Base-by-base conservation (phyloP, 2,888 invertebrate species). In the Drosophila paramelanica region DNA sequence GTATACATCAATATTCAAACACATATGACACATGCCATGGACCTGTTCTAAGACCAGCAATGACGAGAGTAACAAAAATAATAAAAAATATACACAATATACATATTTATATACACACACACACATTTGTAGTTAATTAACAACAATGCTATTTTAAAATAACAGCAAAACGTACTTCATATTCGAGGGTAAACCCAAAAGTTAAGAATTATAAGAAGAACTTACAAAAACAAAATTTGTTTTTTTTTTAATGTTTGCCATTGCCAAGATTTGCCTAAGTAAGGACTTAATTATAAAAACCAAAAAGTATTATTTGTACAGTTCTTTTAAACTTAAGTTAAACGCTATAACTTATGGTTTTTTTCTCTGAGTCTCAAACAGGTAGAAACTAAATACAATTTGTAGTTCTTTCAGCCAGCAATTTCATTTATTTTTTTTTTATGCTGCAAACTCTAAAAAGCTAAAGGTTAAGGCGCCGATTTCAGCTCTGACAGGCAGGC, bases 91-190 rank as follows among this genome's bases (percentile, higher is more conserved):
- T 10, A 67, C 11, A 41, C 14, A 50, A 45, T 11, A 33, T 13
- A 50, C 10, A 45, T 11, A 67, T 1, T 17, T 2, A 45, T 5
- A 11, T 13, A 17, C 13, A 27, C 10, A 42, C 14, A 52, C 25
- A 43, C 41, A 64, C 45, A 55, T 46, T 45, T 77, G 36, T 53
- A 69, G 75, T 71, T 81, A 85, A 82, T 88, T 88, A 88, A 78
- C 81, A 67, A 67, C 67, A 74, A 78, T 75, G 62, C 60, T 60
- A 78, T 53, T 53, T 57, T 47, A 43, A 49, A 62, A 49, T 17
- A 46, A 57, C 64, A 55, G 36, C 31, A 36, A 57, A 45, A 59
- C 14, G 20, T 61, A 39, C 41, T 45, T 45, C 17, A 17, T 36
- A 43, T n/a, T 55, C 46, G 43, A 20, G 43, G 11, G 25, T 23